These are phyloP conservation scores for Synanthedon vespiformis DNA, from an alignment of 2,888 invertebrate genomes.

Conservation along the genomic window DNA sequence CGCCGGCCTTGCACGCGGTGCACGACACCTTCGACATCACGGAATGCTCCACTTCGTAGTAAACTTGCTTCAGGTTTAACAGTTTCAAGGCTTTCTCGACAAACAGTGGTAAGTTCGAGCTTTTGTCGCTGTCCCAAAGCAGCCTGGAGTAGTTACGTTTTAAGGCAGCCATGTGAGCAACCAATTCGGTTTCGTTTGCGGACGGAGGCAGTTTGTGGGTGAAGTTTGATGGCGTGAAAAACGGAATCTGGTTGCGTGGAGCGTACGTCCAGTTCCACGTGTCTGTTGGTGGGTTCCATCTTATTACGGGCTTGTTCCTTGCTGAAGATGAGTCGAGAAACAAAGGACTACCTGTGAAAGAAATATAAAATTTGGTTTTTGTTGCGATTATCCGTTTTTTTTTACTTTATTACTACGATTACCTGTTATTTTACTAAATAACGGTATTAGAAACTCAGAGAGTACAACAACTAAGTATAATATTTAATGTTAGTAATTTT, in stretches of 20 bases:
- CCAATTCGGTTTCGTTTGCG: constrained; percentile 58
- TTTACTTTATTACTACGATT: not conserved
- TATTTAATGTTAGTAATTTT: no score
- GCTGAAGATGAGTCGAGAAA: constrained; percentile 45
- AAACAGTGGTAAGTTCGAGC: constrained; percentile 80
- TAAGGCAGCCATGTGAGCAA: constrained; percentile 53
- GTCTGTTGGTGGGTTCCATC: constrained; percentile 61
- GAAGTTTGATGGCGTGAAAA: constrained; percentile 55
- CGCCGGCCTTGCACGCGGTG: constrained; percentile 90
- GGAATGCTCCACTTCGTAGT: constrained; percentile 87
- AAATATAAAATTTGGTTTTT: not conserved
- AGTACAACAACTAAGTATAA: no score
- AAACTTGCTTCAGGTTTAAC: constrained; percentile 86
- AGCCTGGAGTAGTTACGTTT: constrained; percentile 69
- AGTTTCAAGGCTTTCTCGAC: constrained; percentile 86
- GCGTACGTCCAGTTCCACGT: constrained; percentile 56
- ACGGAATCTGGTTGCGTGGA: constrained; percentile 49
- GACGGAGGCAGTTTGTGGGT: constrained; percentile 64
- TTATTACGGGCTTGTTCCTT: constrained; percentile 46
- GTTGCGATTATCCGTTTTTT: not conserved
- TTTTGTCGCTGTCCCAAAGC: constrained; percentile 80
- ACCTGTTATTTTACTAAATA: not conserved
- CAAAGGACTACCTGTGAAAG: constrained; percentile 54
- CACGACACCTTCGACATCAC: constrained; percentile 93
- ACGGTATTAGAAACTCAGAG: no score